These are phyloP conservation scores for Catostomus latipinnis DNA, from an alignment of 2,797 vertebrate genomes.

Conservation along the genomic window DNA sequence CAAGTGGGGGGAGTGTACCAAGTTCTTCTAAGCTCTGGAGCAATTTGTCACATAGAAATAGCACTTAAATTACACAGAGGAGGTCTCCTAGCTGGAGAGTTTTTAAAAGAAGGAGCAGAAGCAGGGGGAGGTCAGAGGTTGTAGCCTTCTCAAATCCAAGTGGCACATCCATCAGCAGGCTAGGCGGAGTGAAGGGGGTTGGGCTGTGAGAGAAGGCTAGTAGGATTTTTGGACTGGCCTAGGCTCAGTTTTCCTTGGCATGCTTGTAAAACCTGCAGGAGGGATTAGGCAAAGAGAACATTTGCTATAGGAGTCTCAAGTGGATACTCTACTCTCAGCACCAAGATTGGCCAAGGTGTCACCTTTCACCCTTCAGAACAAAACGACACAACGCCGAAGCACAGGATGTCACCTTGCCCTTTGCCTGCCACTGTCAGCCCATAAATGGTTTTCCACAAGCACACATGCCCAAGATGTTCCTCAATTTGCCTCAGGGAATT, in stretches of 20 bases:
- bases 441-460: conserved; percentile 1
- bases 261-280: conserved; percentile 80
- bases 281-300: conserved; percentile 79
- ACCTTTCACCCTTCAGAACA: conserved; percentile 67
- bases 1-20: conserved; percentile 58
- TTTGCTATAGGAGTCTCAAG: conserved; percentile 75
- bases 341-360: conserved; percentile 68
- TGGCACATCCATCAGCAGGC: conserved; percentile 72
- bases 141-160: conserved; percentile 78
- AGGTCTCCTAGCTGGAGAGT: conserved; percentile 76
- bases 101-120: conserved; percentile 62
- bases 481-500: no score
- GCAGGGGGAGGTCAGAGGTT: conserved; percentile 79
- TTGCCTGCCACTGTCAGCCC: conserved; percentile 59
- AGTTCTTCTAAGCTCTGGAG: conserved; percentile 90
- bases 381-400: conserved; percentile 1
- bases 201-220: conserved; percentile 28
- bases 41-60: conserved; percentile 97
- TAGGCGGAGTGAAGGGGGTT: conserved; percentile 45
- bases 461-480: not conserved
- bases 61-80: conserved; percentile 92
- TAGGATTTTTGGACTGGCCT: conserved; percentile 66
- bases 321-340: conserved; percentile 64
- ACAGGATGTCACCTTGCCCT: conserved; percentile 41
- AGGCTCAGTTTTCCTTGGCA: conserved; percentile 77